Evolutionary conservation across 2,888 invertebrate species (phyloP), one percentile per base, ranked within the genome.

Genomic region (Carpatolechia fugitivella): DNA sequence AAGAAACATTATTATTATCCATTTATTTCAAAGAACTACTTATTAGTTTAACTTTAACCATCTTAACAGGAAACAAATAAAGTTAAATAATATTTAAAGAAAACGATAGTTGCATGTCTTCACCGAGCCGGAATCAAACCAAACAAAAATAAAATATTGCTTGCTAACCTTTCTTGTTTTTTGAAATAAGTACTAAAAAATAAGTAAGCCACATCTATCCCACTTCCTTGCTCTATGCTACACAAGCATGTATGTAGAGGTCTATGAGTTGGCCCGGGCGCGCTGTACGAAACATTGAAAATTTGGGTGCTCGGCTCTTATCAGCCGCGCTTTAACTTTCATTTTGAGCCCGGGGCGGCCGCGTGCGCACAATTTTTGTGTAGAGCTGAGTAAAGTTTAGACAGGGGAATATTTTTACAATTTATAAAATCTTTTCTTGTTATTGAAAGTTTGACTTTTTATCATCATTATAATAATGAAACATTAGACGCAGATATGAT

Each of bases 231-330:
- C 47, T 31, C 31, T 1, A 0, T 30, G 29, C 13, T 30, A 31
- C 11, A 47, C 30, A 66, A 70, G 64, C 74, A 67, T 44, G 30
- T 44, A 48, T 49, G 49, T 33, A 35, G 16, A 56, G 14, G 46
- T 40, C 38, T 40, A 41, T 16, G 20, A 41, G 40, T 41, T 41
- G 40, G 40, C 40, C 40, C 40, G 40, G 5, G 20, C 60, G 65
- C 68, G 67, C 69, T 79, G 78, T 74, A 76, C 78, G 82, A 82
- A 85, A 83, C 88, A 87, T 87, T 87, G 87, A 87, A 88, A 89
- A 85, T 89, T 44, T 85, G 68, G 88, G 80, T 79, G 80, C 85
- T 88, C 88, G 88, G 80, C 79, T 80, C 85, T 88, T 89, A 89
- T 88, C 88, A 75, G 74, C 57, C 66, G 63, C 63, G 69, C 72